Percentiles rank a stretch among this genome's conserved stretches.
Conservation (phyloP, 2,113 vertebrate species). For the Carollia perspicillata region DNA sequence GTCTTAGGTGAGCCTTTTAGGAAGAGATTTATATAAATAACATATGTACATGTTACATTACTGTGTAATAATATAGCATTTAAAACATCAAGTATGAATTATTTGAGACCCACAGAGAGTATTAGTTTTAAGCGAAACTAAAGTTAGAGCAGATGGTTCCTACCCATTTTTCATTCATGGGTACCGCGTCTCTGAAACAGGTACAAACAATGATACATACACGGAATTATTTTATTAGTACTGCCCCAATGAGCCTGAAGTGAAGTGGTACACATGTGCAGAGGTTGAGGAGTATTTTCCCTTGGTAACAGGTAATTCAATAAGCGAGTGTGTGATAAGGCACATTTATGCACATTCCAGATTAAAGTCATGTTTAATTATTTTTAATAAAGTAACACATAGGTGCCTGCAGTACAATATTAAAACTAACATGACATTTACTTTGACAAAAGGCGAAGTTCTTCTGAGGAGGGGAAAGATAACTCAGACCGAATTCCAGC, state of each 20-base stretch:
- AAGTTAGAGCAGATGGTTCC: conserved; percentile 22
- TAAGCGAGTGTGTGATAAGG: neutral
- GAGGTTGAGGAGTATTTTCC: neutral
- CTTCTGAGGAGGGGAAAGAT: neutral
- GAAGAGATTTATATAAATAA: conserved; percentile 20
- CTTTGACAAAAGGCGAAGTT: neutral
- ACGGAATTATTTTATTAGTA: neutral
- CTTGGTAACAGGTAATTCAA: neutral
- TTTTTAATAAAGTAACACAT: neutral
- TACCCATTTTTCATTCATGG: neutral
- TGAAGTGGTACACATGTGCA: neutral
- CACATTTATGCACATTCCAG: neutral
- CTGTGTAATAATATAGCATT: neutral
- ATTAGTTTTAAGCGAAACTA: conserved; percentile 35
- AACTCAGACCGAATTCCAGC: neutral
- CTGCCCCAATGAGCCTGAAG: neutral
- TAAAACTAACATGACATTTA: neutral
- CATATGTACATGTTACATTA: neutral
- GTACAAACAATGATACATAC: neutral
- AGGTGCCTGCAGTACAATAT: neutral
- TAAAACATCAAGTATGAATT: conserved; percentile 31
- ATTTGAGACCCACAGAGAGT: neutral
- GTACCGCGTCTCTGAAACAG: neutral
- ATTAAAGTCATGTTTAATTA: neutral
- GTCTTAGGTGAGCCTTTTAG: neutral